Conservation (phyloP, 2,888 invertebrate genomes). For the Xiphydria camelus region DNA sequence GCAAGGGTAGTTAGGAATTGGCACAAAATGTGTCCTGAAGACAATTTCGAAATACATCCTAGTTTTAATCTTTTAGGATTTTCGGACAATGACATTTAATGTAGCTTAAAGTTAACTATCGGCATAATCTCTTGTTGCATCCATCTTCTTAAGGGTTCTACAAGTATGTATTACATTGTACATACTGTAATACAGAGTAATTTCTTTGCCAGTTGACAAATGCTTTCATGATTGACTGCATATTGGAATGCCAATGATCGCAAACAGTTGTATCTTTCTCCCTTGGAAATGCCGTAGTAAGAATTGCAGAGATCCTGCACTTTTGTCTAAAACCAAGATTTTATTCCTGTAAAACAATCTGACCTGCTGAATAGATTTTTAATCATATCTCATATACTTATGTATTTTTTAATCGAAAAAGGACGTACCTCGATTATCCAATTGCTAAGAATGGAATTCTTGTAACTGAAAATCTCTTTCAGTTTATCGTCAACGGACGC, state of each 20-base stretch:
- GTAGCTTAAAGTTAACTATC: too few species aligned
- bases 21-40: too few species aligned
- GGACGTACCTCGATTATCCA: constrained; percentile 55
- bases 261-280: constrained; percentile 53
- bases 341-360: background rate
- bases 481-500: constrained; percentile 35
- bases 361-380: background rate
- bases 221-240: constrained; percentile 55
- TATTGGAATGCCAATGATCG: constrained; percentile 54
- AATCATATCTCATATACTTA: background rate
- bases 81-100: constrained; percentile 8
- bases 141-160: too few species aligned
- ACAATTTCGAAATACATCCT: too few species aligned
- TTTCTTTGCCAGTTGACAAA: constrained; percentile 52
- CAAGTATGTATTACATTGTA: constrained; percentile 4
- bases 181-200: constrained; percentile 44
- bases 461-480: constrained; percentile 47
- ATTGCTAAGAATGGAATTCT: constrained; percentile 48
- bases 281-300: constrained; percentile 44
- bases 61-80: constrained; percentile 33
- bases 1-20: too few species aligned
- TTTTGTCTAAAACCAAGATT: constrained; percentile 47
- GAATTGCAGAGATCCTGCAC: constrained; percentile 48
- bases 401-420: too few species aligned
- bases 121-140: too few species aligned